Base-by-base conservation (phyloP, 2,888 invertebrate genomes). In the Tuberolachnus salignus region DNA sequence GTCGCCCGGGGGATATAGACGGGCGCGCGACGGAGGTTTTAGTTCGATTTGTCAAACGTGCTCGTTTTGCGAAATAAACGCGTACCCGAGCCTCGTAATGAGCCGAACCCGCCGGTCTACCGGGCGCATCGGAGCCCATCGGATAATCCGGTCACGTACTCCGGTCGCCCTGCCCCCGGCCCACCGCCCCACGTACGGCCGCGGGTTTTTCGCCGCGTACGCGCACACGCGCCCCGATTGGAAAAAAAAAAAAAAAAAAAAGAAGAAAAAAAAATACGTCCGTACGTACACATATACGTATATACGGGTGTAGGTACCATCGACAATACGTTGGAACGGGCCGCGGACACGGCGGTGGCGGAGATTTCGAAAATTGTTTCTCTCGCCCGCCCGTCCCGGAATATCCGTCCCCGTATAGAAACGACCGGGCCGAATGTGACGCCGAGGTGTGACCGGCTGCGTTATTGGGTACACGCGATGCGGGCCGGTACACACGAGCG, bases 11-110 rank as follows among this genome's bases (percentile, higher is more conserved):
- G 6, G 34, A 8, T 11, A 59, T 14, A 26, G 21, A 46, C 44
- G 57, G 21, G 23, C 57, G 42, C 57, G 49, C 34, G 67, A 42
- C 21, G 59, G 67, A 59, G 75, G 75, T 46, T 67, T n/a, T 59
- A 59, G 75, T 78, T 78, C 75, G 75, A 78, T 78, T 78, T 78
- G 67, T 69, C 67, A 78, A 78, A 78, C 75, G 75, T 78, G 75
- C 75, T 67, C 75, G 75, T 78, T 78, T 78, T 78, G 55, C 75
- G 34, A 78, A 78, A 78, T 78, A 69, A 78, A 75, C 75, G 75
- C 19, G 26, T 64, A 53, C 55, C 1, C 26, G 14, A 16, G 46
- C 16, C 34, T 49, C 4, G 55, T 78, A 78, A 78, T 67, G 75
- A 78, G 75, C 67, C 34, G 49, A 51, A 46, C 66, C 46, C 66